Evolutionary conservation across 2,113 vertebrate species (phyloP), one percentile per base, ranked within the genome.

Genomic region (Lontra canadensis): DNA sequence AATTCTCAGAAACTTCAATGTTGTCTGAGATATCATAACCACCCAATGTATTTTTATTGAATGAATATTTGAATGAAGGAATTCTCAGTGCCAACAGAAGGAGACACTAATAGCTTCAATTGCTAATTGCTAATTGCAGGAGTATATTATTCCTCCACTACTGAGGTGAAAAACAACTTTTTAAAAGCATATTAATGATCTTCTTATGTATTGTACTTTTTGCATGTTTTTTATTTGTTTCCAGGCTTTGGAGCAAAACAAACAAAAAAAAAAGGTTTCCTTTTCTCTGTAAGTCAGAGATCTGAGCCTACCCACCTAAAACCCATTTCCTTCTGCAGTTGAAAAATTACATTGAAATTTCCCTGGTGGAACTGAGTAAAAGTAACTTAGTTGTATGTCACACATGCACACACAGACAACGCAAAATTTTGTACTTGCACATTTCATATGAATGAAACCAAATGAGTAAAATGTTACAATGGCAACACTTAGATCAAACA

Each of bases 281-380:
- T 94, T 94, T 94, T 85, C 57, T 79, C 23, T 63, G 10, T 73
- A 94, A 97, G 80, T 82, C 91, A 93, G 84, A 42, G n/a, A 76
- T 82, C 44, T 69, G 42, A 97, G 34, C 25, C n/a, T 96, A 85
- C 74, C 78, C 96, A 81, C 87, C 80, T 90, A 71, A 97, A 96
- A 90, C 89, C 88, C 42, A 97, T 98, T 98, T 98, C 15, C 78
- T 97, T 98, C 96, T 78, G 74, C 81, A 97, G n/a, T 80, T 96
- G 90, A 98, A 87, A 95, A 98, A 97, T 98, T 97, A 98, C 87
- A 88, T 80, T 91, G 94, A 63, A 93, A 97, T 98, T 98, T 98
- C 96, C 89, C 95, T 74, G 2, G 96, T 97, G 91, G 49, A 29
- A 0, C 59, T 44, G 76, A 96, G 57, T 71, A 98, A 96, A 98